Percentiles rank a stretch among this genome's conserved stretches.
Conservation (phyloP, 2,113 vertebrate species). For the Sterrhoptilus dennistouni region DNA sequence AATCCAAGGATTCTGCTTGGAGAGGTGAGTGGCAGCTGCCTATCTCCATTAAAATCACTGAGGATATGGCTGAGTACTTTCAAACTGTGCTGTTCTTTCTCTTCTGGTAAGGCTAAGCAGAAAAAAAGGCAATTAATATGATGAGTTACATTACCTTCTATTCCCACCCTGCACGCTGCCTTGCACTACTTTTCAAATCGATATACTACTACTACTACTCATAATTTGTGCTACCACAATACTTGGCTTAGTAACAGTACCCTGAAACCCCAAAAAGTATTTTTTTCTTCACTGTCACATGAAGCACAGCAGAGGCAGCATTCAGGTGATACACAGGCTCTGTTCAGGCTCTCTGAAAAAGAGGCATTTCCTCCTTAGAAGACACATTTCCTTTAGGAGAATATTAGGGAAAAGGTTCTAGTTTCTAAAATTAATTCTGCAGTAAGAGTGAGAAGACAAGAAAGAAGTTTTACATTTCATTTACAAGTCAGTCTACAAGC, state of each 20-base stretch:
- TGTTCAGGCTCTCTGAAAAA: background rate
- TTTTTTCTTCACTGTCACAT: background rate
- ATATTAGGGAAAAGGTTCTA: background rate
- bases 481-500: background rate
- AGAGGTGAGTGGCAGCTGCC: background rate
- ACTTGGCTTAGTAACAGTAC: background rate
- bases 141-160: background rate
- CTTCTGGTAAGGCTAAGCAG: background rate
- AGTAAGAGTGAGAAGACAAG: background rate
- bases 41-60: background rate
- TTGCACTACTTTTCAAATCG: background rate
- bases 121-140: background rate
- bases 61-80: background rate
- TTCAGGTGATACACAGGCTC: background rate
- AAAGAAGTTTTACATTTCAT: background rate
- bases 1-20: background rate
- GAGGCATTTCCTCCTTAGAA: background rate
- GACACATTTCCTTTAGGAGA: background rate
- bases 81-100: background rate
- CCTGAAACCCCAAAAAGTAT: background rate
- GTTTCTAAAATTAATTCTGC: background rate
- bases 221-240: background rate
- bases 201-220: background rate
- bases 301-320: background rate
- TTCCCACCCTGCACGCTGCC: background rate